These are phyloP conservation scores for Pelecanus crispus DNA, from an alignment of 2,113 vertebrate species.

Conservation along the genomic window DNA sequence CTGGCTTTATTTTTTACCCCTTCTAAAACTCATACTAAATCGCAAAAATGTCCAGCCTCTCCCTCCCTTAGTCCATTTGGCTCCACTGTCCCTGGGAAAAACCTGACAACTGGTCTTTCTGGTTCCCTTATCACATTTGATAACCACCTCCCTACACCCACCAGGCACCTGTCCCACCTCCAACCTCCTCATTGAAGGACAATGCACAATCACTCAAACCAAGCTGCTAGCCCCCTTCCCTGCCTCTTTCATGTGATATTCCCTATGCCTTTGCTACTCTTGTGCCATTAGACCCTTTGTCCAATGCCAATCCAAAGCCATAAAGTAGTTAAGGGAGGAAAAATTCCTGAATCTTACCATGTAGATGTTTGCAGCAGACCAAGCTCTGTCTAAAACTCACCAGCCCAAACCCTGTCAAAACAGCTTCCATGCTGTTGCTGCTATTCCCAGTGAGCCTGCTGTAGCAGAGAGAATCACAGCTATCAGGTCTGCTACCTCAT, in stretches of 20 bases:
- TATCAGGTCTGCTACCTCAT: not conserved
- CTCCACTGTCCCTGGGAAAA: not conserved
- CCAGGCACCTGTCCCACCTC: not conserved
- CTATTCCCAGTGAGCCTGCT: not conserved
- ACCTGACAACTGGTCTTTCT: not conserved
- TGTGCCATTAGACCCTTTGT: not conserved
- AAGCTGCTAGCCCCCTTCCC: not conserved
- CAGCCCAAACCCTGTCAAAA: not conserved
- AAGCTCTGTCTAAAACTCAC: not conserved
- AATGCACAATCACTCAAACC: not conserved
- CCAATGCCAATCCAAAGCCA: not conserved
- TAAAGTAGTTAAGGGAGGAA: not conserved
- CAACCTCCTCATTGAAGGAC: not conserved
- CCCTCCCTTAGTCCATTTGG: not conserved
- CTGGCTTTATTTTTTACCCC: not conserved
- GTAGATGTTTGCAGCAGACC: not conserved
- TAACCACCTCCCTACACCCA: not conserved
- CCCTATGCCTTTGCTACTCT: not conserved
- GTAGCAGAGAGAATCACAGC: not conserved
- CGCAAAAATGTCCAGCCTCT: not conserved
- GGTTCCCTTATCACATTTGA: not conserved
- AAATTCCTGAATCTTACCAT: not conserved
- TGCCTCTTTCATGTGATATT: not conserved
- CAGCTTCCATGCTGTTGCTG: not conserved
- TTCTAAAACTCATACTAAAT: not conserved